phyloP scores from a whole-genome alignment of 2,797 vertebrate genomes.

The Pangasius larnaudii region DNA sequence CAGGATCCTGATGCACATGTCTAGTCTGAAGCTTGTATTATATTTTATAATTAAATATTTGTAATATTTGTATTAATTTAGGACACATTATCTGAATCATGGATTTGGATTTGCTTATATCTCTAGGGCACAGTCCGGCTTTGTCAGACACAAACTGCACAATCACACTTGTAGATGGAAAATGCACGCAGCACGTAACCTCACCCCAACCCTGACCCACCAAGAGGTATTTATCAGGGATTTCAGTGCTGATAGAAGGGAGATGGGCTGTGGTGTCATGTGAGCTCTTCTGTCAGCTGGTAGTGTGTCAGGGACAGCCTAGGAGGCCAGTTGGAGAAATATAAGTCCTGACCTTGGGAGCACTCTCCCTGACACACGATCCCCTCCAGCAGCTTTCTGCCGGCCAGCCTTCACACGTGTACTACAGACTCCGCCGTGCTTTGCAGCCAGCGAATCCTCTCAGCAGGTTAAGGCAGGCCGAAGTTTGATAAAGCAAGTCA shows the following conservation, averaged over 20 bases:
- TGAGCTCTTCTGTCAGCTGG: slow-evolving; percentile 39
- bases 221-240: slow-evolving; percentile 42
- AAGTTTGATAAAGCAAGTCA: background rate
- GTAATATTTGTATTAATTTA: background rate
- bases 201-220: background rate
- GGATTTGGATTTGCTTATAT: background rate
- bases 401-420: slow-evolving; percentile 20
- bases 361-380: slow-evolving; percentile 53
- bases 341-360: slow-evolving; percentile 56
- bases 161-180: background rate
- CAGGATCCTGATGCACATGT: background rate
- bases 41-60: too few species aligned
- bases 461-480: background rate
- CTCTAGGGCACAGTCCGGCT: background rate
- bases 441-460: background rate
- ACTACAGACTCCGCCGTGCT: slow-evolving; percentile 28
- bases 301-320: slow-evolving; percentile 42
- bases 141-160: background rate
- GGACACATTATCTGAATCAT: background rate
- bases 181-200: background rate
- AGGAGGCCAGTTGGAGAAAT: slow-evolving; percentile 52
- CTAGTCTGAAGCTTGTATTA: background rate
- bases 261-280: slow-evolving; percentile 36
- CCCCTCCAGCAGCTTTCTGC: slow-evolving; percentile 46
- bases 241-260: slow-evolving; percentile 40